phyloP scores from a whole-genome alignment of 1,140 invertebrate genomes.

The Anagrus nilaparvatae region DNA sequence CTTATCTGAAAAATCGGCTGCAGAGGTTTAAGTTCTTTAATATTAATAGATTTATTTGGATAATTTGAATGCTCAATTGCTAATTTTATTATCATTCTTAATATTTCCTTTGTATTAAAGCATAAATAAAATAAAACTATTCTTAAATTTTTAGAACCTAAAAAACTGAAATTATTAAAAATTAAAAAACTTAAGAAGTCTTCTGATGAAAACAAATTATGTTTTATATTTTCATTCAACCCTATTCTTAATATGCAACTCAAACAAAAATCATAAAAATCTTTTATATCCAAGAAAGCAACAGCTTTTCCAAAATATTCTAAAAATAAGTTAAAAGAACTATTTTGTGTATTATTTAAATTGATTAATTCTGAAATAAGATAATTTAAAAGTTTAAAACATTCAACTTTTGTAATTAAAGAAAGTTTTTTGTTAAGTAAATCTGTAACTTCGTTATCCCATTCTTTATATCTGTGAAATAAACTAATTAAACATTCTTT shows the following conservation, averaged over 20 bases:
- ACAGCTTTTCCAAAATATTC: no score
- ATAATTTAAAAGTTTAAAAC: constrained; percentile 25
- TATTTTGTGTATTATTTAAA: no score
- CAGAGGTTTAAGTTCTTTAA: constrained; percentile 23
- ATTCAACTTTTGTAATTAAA: constrained; percentile 20
- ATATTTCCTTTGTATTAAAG: constrained; percentile 23
- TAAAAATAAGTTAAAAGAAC: no score
- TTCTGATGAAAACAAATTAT: no score
- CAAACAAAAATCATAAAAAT: no score
- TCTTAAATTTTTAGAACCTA: constrained; percentile 14
- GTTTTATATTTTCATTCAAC: no score
- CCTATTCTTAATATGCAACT: no score
- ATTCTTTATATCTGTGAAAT: constrained; percentile 24
- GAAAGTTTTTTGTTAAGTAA: constrained; percentile 14
- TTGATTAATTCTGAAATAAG: constrained; percentile 20
- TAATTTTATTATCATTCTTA: constrained; percentile 26
- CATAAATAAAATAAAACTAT: constrained; percentile 26
- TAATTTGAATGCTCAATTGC: constrained; percentile 23
- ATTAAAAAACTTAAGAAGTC: no score
- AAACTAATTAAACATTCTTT: constrained; percentile 21
- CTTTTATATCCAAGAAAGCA: no score
- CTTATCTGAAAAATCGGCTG: constrained; percentile 24
- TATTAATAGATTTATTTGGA: constrained; percentile 20
- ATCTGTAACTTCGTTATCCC: constrained; percentile 23
- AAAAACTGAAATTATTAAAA: no score